Evolutionary conservation across 2,113 vertebrate species (phyloP), one percentile per base, ranked within the genome.

Genomic region (Halcyon senegalensis): DNA sequence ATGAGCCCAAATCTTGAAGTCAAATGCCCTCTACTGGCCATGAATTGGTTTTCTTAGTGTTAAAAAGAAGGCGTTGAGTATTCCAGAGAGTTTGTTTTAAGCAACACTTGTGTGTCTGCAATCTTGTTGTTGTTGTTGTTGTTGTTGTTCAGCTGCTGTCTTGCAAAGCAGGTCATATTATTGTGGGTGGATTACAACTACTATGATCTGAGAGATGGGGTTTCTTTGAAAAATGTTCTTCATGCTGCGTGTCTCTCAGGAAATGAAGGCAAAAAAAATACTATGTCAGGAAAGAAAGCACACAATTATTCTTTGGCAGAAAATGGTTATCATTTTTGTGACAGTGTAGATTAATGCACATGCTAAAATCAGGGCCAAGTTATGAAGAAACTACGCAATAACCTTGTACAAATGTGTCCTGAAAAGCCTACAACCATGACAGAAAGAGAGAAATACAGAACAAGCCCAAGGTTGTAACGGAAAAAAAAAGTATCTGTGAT

Each of bases 21-120:
- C 46, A 81, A 68, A 84, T 94, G 84, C 77, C 89, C 74, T 93
- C 93, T 94, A 70, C 84, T 95, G 93, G 78, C 13, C 59, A 72
- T 24, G 6, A 88, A n/a, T 3, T 1, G 3, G 31, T 69, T 81
- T 80, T 81, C n/a, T 41, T 41, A 20, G 3, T 20, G 20, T 46
- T 75, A 78, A 35, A 87, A 78, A 46, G 5, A 5, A 30, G 3
- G 4, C 2, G 1, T 30, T n/a, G 4, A 16, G 5, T 31, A 18
- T 3, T 24, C 33, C 4, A 4, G 0, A 43, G 11, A 43, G 7
- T 20, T 64, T 76, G 11, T 28, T 83, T 13, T 19, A 59, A 64
- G 24, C 2, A 58, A 77, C 84, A 41, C 3, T 14, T 0, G 0
- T 7, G 10, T 51, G 25, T 9, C 13, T 33, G 8, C 28, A 72